Percentiles rank a stretch among this genome's conserved stretches.
These are phyloP conservation scores for Coelogynopora nodosa DNA, from an alignment of 2,888 invertebrate species.

Conservation along the genomic window DNA sequence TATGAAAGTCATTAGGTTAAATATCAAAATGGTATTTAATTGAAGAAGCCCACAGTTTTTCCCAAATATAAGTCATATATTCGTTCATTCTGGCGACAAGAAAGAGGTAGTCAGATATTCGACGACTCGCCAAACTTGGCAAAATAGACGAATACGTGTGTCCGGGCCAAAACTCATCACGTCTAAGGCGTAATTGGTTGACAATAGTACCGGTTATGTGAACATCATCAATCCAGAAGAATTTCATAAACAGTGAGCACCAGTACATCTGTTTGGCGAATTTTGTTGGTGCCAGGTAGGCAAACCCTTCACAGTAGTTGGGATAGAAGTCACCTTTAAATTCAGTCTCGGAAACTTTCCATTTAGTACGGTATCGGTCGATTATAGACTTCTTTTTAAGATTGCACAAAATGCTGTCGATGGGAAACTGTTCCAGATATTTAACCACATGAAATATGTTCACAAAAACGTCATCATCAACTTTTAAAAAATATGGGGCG, in stretches of 20 bases:
- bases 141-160: slow-evolving; percentile 35
- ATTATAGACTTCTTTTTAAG: neutral
- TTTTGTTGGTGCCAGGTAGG: slow-evolving; percentile 29
- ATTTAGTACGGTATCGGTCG: slow-evolving; percentile 32
- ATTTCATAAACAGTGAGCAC: slow-evolving; percentile 43
- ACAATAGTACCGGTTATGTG: slow-evolving; percentile 37
- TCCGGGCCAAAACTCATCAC: slow-evolving; percentile 36
- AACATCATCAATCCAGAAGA: slow-evolving; percentile 45
- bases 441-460: slow-evolving; percentile 40
- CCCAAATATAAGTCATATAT: neutral
- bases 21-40: neutral
- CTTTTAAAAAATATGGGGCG: slow-evolving; percentile 43
- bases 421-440: slow-evolving; percentile 4
- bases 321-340: slow-evolving; percentile 26
- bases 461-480: slow-evolving; percentile 40
- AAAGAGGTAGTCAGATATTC: slow-evolving; percentile 28
- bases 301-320: slow-evolving; percentile 43
- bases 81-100: neutral
- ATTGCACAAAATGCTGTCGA: slow-evolving; percentile 39
- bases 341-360: slow-evolving; percentile 40
- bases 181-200: slow-evolving; percentile 13
- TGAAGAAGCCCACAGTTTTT: neutral
- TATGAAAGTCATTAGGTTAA: no score
- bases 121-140: slow-evolving; percentile 34
- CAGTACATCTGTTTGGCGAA: slow-evolving; percentile 11